Percentiles rank a stretch among this genome's conserved stretches.
Conservation (phyloP, 2,797 vertebrate genomes). For the Notolabrus celidotus region DNA sequence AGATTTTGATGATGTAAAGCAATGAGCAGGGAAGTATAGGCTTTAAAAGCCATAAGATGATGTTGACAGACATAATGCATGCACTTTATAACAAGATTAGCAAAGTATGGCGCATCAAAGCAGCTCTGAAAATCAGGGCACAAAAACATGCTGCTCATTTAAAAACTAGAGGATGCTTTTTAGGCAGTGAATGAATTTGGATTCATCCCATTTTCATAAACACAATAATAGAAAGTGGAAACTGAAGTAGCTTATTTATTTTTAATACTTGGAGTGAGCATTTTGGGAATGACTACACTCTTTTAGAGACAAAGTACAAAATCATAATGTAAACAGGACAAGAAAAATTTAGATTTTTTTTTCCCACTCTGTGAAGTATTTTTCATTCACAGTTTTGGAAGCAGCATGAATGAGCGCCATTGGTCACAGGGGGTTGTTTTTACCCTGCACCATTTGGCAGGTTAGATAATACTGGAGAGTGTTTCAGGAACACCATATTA, state of each 20-base stretch:
- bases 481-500: slow-evolving; percentile 53
- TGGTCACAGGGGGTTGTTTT: slow-evolving; percentile 65
- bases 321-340: slow-evolving; percentile 17
- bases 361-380: slow-evolving; percentile 17
- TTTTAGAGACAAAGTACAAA: not conserved
- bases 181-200: slow-evolving; percentile 3
- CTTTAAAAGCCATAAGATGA: slow-evolving; percentile 8
- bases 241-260: not conserved
- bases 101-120: slow-evolving; percentile 38
- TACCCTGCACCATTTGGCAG: slow-evolving; percentile 60
- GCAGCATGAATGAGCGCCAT: slow-evolving; percentile 36
- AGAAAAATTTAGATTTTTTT: slow-evolving; percentile 11
- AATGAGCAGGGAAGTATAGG: not conserved
- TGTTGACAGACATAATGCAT: slow-evolving; percentile 17
- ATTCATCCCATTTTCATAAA: slow-evolving; percentile 28
- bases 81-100: slow-evolving; percentile 35
- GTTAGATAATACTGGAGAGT: slow-evolving; percentile 64
- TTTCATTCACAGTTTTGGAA: slow-evolving; percentile 35
- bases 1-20: slow-evolving; percentile 8
- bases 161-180: slow-evolving; percentile 19
- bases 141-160: slow-evolving; percentile 14
- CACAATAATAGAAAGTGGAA: not conserved
- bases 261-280: not conserved
- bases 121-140: slow-evolving; percentile 25
- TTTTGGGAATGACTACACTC: not conserved